Evolutionary conservation across 2,113 vertebrate genomes (phyloP).

Genomic region (Sapajus apella): DNA sequence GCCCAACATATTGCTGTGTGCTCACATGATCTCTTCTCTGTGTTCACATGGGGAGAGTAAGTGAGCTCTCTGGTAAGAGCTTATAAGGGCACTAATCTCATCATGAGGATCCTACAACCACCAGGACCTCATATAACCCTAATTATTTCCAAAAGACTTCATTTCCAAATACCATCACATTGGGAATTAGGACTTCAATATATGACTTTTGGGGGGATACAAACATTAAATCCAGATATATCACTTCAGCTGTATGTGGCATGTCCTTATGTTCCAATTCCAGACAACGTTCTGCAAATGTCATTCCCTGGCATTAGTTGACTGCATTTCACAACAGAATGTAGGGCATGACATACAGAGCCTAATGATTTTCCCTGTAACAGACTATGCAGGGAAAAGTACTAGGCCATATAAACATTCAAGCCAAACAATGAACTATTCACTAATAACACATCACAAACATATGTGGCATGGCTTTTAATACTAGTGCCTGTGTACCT

Average conservation of each 20-base stretch:
- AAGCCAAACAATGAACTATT: slow-evolving; percentile 24
- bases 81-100: background rate
- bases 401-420: slow-evolving; percentile 15
- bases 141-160: background rate
- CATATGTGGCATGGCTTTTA: background rate
- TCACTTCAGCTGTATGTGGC: too few relatives aligned
- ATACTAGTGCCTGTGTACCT: background rate
- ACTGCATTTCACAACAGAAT: slow-evolving; percentile 34
- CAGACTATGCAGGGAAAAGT: slow-evolving; percentile 4
- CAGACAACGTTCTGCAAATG: background rate
- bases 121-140: background rate
- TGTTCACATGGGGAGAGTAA: background rate
- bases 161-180: too few relatives aligned
- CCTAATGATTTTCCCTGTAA: slow-evolving; percentile 14
- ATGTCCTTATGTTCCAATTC: too few relatives aligned
- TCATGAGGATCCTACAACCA: background rate
- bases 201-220: too few relatives aligned
- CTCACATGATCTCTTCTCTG: background rate
- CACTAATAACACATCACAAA: background rate
- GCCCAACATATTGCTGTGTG: background rate
- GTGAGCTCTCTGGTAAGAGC: background rate
- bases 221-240: too few relatives aligned
- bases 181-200: too few relatives aligned
- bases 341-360: background rate
- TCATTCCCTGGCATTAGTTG: slow-evolving; percentile 1